Base-by-base conservation (phyloP, 2,888 invertebrate species). In the Drosophila algonquin region DNA sequence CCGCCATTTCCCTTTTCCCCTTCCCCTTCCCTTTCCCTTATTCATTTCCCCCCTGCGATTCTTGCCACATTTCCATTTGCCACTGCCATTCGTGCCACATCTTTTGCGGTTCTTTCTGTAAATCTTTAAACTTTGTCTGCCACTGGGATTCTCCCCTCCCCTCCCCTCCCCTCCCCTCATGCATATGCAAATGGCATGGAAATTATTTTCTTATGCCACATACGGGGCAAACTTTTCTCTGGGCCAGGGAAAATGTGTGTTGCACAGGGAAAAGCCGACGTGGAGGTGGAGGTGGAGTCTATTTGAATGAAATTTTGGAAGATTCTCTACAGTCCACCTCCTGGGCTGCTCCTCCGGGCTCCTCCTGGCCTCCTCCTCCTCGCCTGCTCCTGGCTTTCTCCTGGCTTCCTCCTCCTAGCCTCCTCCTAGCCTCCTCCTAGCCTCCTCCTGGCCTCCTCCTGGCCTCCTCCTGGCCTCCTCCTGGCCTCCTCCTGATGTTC, bases 141-240 rank as follows among this genome's bases (percentile, higher is more conserved):
- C 27, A 21, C 14, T 18, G 35, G 27, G 53, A 62, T 35, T 61
- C 63, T 56, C 48, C 56, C 35, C 63, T 18, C 8, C 8, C 7
- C 47, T 51, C 50, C 0, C 5, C 24, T 5, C 48, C 56, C 35
- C 63, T 51, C 47, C 51, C 54, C 68, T 86, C 87, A 87, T 85
- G 85, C 87, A 87, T 87, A 86, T 86, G 85, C 87, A 89, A 82
- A 87, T 85, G 58, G 56, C 65, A 89, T 86, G 85, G 64, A 86
- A 87, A 86, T 86, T 68, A 86, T 86, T 71, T 71, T 35, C 40
- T 59, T 63, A 74, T 63, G 80, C 83, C 81, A 30, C 78, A 82
- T 30, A 30, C 30, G 30, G 7, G 7, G 63, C 80, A 85, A 81
- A 75, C 59, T 72, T 75, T 65, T 46, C 70, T 62, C 81, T 63